Evolutionary conservation across 2,888 invertebrate species (phyloP), one percentile per base, ranked within the genome.

Genomic region (Neria commutata): DNA sequence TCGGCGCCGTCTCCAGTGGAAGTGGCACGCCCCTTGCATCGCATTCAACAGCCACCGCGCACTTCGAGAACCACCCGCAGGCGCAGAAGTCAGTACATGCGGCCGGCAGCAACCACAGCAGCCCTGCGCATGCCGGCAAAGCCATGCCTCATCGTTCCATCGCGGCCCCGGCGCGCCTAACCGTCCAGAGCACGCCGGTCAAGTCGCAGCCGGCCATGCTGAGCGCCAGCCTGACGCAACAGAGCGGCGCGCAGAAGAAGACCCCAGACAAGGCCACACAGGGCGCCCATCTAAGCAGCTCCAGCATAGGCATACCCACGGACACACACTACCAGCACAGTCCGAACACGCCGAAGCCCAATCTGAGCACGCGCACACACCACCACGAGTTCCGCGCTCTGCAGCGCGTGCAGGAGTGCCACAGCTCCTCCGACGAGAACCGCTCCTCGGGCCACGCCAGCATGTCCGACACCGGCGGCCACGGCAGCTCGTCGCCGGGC

Each of bases 371-470:
- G 11, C 72, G 81, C 2, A 76, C 78, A 2, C 82, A 82, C 67
- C 79, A 81, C 60, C 82, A 82, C 61, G 81, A 81, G 64, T 79
- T 81, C 46, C 70, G 80, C 4, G 79, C 76, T 2, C 73, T 82
- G 45, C 83, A 86, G 80, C 84, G 86, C 57, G 88, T 88, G 58
- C 87, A 89, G 61, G 89, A 89, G 62, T 89, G 89, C 75, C 89
- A 89, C 82, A 92, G 92, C 80, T 93, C 93, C 19, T 94, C 93
- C 2, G 93, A 94, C 74, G 94, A 94, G 82, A 93, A 92, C 80
- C 85, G 94, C 33, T 94, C 94, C n/a, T 94, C 94, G 1, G 94
- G 94, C 0, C 94, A 94, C 81, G 94, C 94, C 6, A 93, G 92
- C 71, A 94, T 94, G 94, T 94, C 94, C n/a, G 94, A 94, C 80